A percentile compares a stretch with the other conserved stretches of the same genome.
phyloP scores from a whole-genome alignment of 2,797 vertebrate species.

The Antennarius maculatus region DNA sequence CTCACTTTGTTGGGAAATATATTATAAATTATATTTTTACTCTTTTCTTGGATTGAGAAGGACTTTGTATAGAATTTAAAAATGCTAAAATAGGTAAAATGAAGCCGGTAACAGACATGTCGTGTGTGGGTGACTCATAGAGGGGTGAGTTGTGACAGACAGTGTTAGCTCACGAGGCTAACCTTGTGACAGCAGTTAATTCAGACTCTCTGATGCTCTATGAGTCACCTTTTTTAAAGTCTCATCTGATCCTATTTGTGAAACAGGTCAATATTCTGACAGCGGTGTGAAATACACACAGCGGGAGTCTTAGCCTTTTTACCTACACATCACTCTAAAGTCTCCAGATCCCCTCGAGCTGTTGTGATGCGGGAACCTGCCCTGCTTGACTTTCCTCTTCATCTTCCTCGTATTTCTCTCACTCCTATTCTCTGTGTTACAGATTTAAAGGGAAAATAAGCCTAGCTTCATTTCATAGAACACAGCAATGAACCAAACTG shows the following conservation, averaged over 20 bases:
- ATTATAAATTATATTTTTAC: not conserved
- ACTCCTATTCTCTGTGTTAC: not conserved
- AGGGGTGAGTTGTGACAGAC: constrained; percentile 45
- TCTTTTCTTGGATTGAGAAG: not conserved
- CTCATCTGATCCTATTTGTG: constrained; percentile 45
- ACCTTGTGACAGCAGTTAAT: constrained; percentile 56
- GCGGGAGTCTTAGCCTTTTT: constrained; percentile 25
- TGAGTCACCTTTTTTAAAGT: constrained; percentile 61
- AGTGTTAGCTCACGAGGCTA: constrained; percentile 21
- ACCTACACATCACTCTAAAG: constrained; percentile 33
- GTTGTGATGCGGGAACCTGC: constrained; percentile 65
- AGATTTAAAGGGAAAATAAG: too few relatives aligned
- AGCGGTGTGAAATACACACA: constrained; percentile 38
- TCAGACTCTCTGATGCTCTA: constrained; percentile 55
- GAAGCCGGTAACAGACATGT: not conserved
- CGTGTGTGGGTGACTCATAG: constrained; percentile 6
- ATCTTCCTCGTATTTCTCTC: constrained; percentile 9
- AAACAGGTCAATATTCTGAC: constrained; percentile 52
- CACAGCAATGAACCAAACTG: not conserved
- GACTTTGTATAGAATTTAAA: not conserved
- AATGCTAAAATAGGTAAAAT: not conserved
- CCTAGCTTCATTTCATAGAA: too few relatives aligned
- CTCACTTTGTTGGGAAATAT: not conserved
- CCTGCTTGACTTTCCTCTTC: not conserved
- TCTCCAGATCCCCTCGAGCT: constrained; percentile 33